A percentile compares a stretch with the other conserved stretches of the same genome.
These are phyloP conservation scores for Bradypodion pumilum DNA, from an alignment of 2,797 vertebrate genomes.

Conservation along the genomic window DNA sequence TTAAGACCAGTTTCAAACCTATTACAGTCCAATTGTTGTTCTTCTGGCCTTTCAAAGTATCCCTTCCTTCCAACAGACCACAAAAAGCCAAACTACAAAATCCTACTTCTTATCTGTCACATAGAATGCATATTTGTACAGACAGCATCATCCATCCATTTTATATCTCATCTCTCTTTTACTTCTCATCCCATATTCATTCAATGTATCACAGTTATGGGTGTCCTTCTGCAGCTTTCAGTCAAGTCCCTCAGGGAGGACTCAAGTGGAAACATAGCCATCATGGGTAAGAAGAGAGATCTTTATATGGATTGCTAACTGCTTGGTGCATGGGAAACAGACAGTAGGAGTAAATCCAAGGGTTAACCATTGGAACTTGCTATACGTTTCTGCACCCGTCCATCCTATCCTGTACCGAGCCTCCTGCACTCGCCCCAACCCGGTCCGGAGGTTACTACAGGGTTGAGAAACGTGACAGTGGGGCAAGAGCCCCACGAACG, in stretches of 20 bases:
- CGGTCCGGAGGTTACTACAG: no score
- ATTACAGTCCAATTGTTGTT: background rate
- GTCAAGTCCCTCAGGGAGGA: background rate
- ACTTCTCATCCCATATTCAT: background rate
- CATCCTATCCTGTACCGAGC: no score
- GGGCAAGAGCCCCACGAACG: no score
- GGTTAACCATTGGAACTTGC: no score
- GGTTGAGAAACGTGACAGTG: no score
- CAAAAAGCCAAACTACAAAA: background rate
- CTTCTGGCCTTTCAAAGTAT: background rate
- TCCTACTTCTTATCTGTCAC: rapidly evolving
- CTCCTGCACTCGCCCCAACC: no score
- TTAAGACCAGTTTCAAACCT: background rate
- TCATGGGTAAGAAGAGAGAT: background rate
- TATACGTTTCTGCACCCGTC: no score
- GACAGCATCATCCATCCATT: background rate
- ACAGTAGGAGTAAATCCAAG: background rate
- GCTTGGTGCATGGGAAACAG: background rate
- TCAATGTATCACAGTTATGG: conserved; percentile 23
- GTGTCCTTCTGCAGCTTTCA: conserved; percentile 14
- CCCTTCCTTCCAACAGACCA: no score
- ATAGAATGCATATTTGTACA: background rate
- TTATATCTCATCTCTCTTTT: conserved; percentile 18
- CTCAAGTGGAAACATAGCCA: background rate
- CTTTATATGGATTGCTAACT: background rate